Conservation (phyloP, 2,113 vertebrate genomes). For the Glaucomys volans region DNA sequence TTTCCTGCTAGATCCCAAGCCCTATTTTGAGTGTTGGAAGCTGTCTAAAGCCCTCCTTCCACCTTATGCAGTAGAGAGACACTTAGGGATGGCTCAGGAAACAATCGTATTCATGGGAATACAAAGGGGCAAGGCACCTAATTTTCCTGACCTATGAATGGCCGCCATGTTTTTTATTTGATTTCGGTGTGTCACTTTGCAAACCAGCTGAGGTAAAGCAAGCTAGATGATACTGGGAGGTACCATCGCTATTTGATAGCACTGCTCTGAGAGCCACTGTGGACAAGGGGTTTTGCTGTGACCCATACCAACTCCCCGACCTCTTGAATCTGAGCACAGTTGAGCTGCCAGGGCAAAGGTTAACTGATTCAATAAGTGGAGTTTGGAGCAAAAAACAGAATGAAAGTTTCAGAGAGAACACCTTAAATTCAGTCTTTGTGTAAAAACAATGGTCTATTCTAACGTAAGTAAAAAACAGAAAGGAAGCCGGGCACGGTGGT, state of each 20-base stretch:
- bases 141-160: too few species aligned
- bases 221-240: background rate
- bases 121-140: background rate
- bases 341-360: background rate
- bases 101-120: too few species aligned
- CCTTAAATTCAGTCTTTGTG: background rate
- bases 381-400: background rate
- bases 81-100: background rate
- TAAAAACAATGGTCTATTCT: background rate
- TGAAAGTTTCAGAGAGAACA: background rate
- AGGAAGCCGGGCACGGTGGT: too few species aligned
- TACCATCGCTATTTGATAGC: fast-evolving
- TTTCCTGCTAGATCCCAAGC: background rate
- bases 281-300: background rate
- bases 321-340: background rate
- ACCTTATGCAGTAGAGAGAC: fast-evolving
- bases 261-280: fast-evolving
- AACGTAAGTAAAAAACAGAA: background rate
- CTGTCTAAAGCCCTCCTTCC: background rate
- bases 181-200: background rate
- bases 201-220: background rate
- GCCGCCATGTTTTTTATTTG: background rate
- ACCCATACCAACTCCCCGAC: background rate
- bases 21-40: background rate
- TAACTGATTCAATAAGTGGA: background rate